Evolutionary conservation across 2,113 vertebrate genomes (phyloP).

Genomic region (Crotalus helleri): DNA sequence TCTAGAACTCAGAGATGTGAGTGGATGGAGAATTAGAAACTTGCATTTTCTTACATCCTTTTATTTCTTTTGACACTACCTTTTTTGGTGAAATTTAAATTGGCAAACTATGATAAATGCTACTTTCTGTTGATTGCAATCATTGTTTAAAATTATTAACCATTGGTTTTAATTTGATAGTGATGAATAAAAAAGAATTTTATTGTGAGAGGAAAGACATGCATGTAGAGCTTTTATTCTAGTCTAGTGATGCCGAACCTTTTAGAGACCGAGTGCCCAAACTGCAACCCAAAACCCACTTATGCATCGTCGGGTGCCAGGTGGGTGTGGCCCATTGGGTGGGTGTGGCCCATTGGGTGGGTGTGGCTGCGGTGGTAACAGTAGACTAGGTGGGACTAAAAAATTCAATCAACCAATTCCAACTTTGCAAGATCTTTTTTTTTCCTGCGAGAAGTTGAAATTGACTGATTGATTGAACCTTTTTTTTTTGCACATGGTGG

Average conservation of each 20-base stretch:
- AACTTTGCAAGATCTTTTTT: too few species aligned
- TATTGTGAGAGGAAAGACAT: background rate
- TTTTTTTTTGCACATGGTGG: too few species aligned
- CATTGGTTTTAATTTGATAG: background rate
- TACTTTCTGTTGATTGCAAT: background rate
- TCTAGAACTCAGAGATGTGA: background rate
- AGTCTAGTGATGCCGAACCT: background rate
- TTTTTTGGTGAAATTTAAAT: background rate
- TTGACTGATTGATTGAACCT: too few species aligned
- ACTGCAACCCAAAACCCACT: too few species aligned
- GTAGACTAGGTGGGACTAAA: too few species aligned
- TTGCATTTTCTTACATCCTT: background rate
- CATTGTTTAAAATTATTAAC: background rate
- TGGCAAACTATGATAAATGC: background rate
- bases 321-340: too few species aligned
- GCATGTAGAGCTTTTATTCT: background rate
- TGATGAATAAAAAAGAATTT: background rate
- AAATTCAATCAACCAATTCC: too few species aligned
- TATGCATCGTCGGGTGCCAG: too few species aligned
- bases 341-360: too few species aligned
- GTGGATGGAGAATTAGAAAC: background rate
- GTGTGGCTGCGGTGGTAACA: too few species aligned
- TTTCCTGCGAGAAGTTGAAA: too few species aligned
- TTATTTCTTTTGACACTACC: background rate
- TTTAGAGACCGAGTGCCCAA: too few species aligned